phyloP scores from a whole-genome alignment of 1,140 invertebrate genomes.

The Potamilus streckersoni region DNA sequence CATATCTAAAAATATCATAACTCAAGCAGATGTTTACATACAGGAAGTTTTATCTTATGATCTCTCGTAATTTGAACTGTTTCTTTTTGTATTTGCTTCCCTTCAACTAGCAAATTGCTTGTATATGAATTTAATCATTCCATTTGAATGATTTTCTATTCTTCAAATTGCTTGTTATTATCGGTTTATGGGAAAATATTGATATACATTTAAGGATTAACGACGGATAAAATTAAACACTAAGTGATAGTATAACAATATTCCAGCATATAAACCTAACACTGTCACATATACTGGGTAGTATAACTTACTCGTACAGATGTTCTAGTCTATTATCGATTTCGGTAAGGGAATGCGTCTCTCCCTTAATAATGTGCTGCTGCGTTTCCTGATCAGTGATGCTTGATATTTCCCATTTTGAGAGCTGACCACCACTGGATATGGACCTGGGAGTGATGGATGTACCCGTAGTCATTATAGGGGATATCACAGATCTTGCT shows the following conservation, averaged over 20 bases:
- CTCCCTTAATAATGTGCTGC: conserved; percentile 8
- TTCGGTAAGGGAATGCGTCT: conserved; percentile 38
- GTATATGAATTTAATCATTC: too few relatives aligned
- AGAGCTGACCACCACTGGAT: conserved; percentile 51
- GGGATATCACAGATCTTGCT: conserved; percentile 34
- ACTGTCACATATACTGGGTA: background rate
- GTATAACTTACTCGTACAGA: conserved; percentile 52
- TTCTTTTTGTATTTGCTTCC: too few relatives aligned
- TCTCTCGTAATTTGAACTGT: too few relatives aligned
- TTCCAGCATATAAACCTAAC: background rate
- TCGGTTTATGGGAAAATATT: too few relatives aligned
- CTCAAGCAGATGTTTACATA: background rate
- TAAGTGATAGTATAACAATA: background rate
- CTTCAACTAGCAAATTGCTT: too few relatives aligned
- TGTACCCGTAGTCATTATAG: conserved; percentile 54
- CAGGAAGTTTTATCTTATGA: too few relatives aligned
- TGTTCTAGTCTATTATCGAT: conserved; percentile 56
- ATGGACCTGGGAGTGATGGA: conserved; percentile 60
- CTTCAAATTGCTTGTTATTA: too few relatives aligned
- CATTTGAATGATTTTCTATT: too few relatives aligned
- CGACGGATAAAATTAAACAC: too few relatives aligned
- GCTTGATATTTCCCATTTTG: conserved; percentile 21
- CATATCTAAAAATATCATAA: background rate
- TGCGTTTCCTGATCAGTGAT: conserved; percentile 37
- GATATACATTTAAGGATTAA: too few relatives aligned